A percentile compares a stretch with the other conserved stretches of the same genome.
phyloP scores from a whole-genome alignment of 2,888 invertebrate genomes.

The Rhopalosiphum nymphaeae region DNA sequence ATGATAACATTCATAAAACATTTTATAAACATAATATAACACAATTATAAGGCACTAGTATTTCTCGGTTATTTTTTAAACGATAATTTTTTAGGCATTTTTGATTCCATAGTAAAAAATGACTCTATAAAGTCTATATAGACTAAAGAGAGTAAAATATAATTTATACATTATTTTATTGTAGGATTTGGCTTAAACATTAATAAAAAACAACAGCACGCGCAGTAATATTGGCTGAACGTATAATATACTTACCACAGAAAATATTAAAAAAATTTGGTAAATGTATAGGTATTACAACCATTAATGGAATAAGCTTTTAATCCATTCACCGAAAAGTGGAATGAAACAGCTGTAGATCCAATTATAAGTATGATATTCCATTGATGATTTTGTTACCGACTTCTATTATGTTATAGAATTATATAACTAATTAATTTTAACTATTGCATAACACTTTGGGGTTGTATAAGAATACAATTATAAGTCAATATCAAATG shows the following conservation, averaged over 20 bases:
- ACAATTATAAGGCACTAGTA: background rate
- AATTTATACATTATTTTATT: no score
- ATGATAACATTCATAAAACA: background rate
- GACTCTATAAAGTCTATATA: no score
- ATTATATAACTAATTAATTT: constrained; percentile 58
- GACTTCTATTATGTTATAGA: constrained; percentile 22
- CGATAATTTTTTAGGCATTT: background rate
- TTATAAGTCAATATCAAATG: constrained; percentile 52
- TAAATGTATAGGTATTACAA: background rate
- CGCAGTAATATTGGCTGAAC: background rate
- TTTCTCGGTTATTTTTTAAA: background rate
- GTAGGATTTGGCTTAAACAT: background rate
- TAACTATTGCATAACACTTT: constrained; percentile 33
- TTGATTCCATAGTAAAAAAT: background rate
- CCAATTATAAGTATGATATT: constrained; percentile 32
- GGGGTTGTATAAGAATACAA: constrained; percentile 48
- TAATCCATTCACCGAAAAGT: background rate
- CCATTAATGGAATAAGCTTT: background rate
- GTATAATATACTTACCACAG: background rate
- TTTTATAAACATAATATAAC: background rate
- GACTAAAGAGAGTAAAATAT: no score
- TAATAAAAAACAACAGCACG: background rate
- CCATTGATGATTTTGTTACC: constrained; percentile 39
- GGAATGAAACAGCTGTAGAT: background rate
- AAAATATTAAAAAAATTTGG: background rate